A percentile compares a stretch with the other conserved stretches of the same genome.
Evolutionary conservation across 1,140 invertebrate genomes (phyloP).

Genomic region (Artemia franciscana): DNA sequence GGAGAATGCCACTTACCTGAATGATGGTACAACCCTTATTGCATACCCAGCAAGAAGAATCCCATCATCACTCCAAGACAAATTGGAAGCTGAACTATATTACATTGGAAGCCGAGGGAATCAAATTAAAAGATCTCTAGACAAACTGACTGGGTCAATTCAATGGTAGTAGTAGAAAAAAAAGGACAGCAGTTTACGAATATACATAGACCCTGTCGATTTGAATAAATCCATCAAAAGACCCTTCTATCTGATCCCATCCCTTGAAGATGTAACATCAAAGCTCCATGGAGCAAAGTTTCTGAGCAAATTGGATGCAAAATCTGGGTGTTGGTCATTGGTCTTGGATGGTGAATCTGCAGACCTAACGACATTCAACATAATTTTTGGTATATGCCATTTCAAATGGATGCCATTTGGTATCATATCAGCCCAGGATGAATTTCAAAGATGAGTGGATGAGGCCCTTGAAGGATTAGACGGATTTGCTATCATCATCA

Average conservation of each 20-base stretch:
- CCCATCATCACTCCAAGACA: not conserved
- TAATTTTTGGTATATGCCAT: not conserved
- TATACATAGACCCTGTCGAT: not conserved
- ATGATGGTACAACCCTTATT: not conserved
- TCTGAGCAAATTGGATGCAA: not conserved
- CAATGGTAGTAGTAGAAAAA: not conserved
- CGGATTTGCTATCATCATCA: not conserved
- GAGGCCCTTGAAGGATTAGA: no score
- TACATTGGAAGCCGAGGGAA: not conserved
- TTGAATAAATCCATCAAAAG: not conserved
- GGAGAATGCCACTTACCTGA: not conserved
- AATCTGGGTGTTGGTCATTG: not conserved
- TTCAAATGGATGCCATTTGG: not conserved
- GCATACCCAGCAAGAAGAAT: not conserved
- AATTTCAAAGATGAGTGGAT: not conserved
- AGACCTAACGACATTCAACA: not conserved
- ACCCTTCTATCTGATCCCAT: not conserved
- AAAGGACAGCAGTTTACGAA: not conserved
- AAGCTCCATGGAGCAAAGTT: not conserved
- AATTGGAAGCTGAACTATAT: not conserved
- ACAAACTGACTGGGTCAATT: not conserved
- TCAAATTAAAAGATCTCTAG: not conserved
- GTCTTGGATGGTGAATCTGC: not conserved
- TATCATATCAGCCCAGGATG: not conserved
- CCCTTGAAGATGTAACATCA: not conserved